Evolutionary conservation across 35 echinoderm and acorn worm genomes (phyloP).

Genomic region (Anneissia japonica): DNA sequence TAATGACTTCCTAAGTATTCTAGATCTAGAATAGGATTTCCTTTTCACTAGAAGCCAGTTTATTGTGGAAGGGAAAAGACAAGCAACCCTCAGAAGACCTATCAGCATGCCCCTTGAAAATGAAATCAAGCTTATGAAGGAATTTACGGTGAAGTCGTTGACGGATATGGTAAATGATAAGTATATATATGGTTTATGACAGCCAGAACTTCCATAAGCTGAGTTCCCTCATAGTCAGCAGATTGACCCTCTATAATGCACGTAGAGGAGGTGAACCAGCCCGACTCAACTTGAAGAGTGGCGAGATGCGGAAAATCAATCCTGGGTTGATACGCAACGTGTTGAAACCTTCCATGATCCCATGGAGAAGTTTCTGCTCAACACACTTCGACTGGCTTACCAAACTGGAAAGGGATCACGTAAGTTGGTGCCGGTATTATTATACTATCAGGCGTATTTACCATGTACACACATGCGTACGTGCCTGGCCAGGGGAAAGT

Average conservation of each 20-base stretch:
- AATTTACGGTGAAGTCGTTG: conserved; percentile 24
- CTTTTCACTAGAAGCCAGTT: no score
- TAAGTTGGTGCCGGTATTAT: conserved; percentile 41
- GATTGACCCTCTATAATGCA: conserved; percentile 64
- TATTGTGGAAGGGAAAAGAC: background rate
- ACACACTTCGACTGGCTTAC: conserved; percentile 31
- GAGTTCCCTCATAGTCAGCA: conserved; percentile 15
- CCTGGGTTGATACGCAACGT: conserved; percentile 1
- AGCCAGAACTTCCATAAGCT: conserved; percentile 7
- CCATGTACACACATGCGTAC: no score
- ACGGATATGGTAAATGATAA: background rate
- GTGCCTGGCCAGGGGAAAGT: no score
- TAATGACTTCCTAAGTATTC: no score
- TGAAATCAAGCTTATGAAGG: conserved; percentile 31
- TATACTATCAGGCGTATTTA: no score
- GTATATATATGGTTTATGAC: background rate
- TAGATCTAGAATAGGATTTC: no score
- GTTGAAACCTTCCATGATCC: conserved; percentile 22
- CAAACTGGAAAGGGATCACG: conserved; percentile 51
- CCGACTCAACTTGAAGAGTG: conserved; percentile 24
- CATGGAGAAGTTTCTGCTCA: conserved; percentile 22
- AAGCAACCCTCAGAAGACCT: conserved; percentile 46
- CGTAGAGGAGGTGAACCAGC: conserved; percentile 57
- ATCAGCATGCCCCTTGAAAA: conserved; percentile 31
- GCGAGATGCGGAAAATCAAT: conserved; percentile 29